Evolutionary conservation across 2,113 vertebrate species (phyloP), one percentile per base, ranked within the genome.

Genomic region (Bufo bufo): DNA sequence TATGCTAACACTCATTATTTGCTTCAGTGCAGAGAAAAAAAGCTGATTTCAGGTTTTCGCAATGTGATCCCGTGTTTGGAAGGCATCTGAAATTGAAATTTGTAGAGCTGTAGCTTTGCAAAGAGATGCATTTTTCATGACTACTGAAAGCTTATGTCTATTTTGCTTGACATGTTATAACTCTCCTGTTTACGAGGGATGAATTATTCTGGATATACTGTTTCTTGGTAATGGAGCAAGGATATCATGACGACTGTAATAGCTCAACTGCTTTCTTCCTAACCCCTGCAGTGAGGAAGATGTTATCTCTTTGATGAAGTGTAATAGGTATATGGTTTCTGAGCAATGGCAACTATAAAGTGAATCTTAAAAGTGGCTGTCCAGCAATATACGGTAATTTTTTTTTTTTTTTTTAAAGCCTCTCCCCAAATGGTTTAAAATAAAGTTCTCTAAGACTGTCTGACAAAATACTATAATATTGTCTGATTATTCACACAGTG

Each of bases 171-270:
- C 85, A 87, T 14, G 50, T 87, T 87, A 81, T 87, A 87, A 87
- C 77, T 87, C 85, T 80, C 77, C 77, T 87, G 85, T 87, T 87
- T 87, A 87, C 85, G 59, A 86, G 85, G 77, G 85, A 86, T 87
- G 85, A 71, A 87, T 87, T 50, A 80, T 52, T 87, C 59, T 71
- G 77, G 63, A 87, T 80, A 80, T 81, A 58, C 77, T 81, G 85
- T 87, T 69, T 87, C 85, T 80, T 54, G 13, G n/a, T 87, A 87
- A 87, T 87, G 85, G 63, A 87, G 58, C 85, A 80, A 80, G 23
- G 63, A 80, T 86, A 86, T 87, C 85, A 80, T 72, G 85, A 87
- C 17, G 47, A 87, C 52, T 66, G 47, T 80, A 50, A 87, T 87
- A 71, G 77, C 49, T 63, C 77, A 54, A 56, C 50, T 87, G 77